Conservation (phyloP, 1,140 invertebrate genomes). For the Vanessa atalanta region DNA sequence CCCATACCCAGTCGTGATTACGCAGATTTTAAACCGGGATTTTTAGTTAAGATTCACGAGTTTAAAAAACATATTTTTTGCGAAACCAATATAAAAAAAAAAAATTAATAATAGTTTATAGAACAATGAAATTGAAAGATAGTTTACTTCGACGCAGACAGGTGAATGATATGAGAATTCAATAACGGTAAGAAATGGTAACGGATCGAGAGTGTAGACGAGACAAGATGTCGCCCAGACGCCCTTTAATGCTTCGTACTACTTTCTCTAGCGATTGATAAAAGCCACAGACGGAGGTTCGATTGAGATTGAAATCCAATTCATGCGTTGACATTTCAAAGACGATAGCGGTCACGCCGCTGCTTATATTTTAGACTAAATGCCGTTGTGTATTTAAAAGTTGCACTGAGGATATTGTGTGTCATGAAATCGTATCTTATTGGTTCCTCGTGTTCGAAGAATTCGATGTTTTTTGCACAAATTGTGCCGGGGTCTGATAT, state of each 20-base stretch:
- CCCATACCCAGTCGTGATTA: too few species aligned
- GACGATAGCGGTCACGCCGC: neutral
- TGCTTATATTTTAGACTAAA: neutral
- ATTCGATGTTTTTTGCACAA: conserved; percentile 56
- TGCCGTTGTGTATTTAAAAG: neutral
- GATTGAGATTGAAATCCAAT: conserved; percentile 15
- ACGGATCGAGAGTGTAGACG: conserved; percentile 42
- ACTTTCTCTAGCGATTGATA: conserved; percentile 26
- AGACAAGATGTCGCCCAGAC: conserved; percentile 59
- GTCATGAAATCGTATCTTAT: neutral
- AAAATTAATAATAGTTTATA: neutral
- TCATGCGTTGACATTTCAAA: conserved; percentile 1
- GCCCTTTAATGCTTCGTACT: conserved; percentile 20
- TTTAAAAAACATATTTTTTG: too few species aligned
- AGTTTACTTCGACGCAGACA: conserved; percentile 27
- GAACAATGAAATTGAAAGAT: conserved; percentile 13
- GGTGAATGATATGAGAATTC: conserved; percentile 38
- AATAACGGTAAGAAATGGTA: conserved; percentile 41
- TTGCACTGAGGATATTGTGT: too few species aligned
- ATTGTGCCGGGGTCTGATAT: conserved; percentile 29
- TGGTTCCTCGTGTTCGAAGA: conserved; percentile 40
- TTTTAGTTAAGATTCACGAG: too few species aligned
- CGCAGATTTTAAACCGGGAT: too few species aligned
- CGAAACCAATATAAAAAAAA: neutral
- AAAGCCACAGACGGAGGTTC: conserved; percentile 14